Conservation (phyloP, 2,888 invertebrate species). For the Tinea pellionella region DNA sequence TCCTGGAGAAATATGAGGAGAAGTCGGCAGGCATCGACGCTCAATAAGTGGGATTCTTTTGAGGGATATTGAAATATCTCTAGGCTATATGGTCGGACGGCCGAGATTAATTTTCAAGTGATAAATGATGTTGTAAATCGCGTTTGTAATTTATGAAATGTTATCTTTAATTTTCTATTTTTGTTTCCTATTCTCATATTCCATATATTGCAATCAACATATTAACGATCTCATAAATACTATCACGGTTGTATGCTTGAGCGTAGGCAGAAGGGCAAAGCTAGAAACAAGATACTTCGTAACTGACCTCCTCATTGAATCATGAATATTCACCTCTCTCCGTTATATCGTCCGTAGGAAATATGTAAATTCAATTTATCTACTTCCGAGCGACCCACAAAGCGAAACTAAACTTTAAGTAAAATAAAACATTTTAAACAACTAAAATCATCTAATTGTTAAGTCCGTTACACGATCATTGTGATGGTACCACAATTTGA, state of each 20-base stretch:
- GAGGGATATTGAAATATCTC: conserved; percentile 60
- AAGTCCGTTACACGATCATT: conserved; percentile 25
- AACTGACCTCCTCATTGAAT: conserved; percentile 1
- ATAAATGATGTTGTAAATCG: conserved; percentile 54
- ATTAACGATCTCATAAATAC: conserved; percentile 2
- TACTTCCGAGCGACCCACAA: background rate
- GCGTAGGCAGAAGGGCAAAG: conserved; percentile 1
- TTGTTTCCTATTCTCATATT: background rate
- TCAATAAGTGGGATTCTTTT: conserved; percentile 58
- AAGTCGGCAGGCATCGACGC: conserved; percentile 36
- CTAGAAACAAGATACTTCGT: conserved; percentile 8
- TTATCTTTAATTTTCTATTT: background rate
- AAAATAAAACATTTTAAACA: background rate
- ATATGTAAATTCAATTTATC: background rate
- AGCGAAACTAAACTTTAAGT: background rate
- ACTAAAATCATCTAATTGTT: background rate
- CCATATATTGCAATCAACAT: conserved; percentile 1
- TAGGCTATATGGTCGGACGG: conserved; percentile 43
- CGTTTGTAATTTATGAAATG: conserved; percentile 42
- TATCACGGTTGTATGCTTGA: background rate
- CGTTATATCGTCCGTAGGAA: background rate
- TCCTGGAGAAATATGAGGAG: conserved; percentile 57
- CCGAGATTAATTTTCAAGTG: conserved; percentile 51
- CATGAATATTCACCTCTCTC: conserved; percentile 5
- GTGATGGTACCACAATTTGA: conserved; percentile 15